These are phyloP conservation scores for Agelaius phoeniceus DNA, from an alignment of 2,113 vertebrate species.

Conservation along the genomic window DNA sequence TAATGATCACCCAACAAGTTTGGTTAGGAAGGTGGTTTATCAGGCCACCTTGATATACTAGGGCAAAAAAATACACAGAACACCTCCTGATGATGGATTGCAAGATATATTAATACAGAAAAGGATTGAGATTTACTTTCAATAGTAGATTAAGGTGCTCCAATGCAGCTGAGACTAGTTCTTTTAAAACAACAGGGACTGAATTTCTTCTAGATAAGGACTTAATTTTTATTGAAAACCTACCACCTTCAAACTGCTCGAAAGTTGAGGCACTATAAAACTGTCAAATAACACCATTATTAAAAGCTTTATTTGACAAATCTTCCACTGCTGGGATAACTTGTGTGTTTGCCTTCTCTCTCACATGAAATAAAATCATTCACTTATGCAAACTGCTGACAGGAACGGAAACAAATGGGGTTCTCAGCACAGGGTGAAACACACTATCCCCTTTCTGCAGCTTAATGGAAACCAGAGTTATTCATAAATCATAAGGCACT, in stretches of 20 bases:
- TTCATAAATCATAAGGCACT: constrained; percentile 67
- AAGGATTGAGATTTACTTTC: constrained; percentile 82
- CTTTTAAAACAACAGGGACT: constrained; percentile 75
- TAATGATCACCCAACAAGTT: constrained; percentile 84
- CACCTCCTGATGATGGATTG: constrained; percentile 81
- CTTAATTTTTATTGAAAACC: constrained; percentile 84
- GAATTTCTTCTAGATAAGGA: constrained; percentile 77
- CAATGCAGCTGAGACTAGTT: constrained; percentile 70
- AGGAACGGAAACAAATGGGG: constrained; percentile 77
- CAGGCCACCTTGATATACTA: constrained; percentile 79
- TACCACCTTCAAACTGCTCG: constrained; percentile 78
- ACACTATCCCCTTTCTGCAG: constrained; percentile 57
- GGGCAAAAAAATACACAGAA: constrained; percentile 72
- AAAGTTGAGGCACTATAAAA: constrained; percentile 79
- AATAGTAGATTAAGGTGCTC: constrained; percentile 77
- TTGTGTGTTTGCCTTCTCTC: constrained; percentile 72
- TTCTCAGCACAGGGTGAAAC: constrained; percentile 65
- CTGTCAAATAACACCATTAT: constrained; percentile 80
- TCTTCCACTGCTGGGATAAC: constrained; percentile 74
- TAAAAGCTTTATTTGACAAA: constrained; percentile 83
- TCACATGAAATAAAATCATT: constrained; percentile 78
- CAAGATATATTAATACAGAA: constrained; percentile 80
- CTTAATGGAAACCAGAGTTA: constrained; percentile 58
- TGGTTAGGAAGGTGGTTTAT: constrained; percentile 82
- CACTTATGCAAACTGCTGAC: constrained; percentile 80